Conservation (phyloP, 2,113 vertebrate species). For the Oreochromis spilurus region DNA sequence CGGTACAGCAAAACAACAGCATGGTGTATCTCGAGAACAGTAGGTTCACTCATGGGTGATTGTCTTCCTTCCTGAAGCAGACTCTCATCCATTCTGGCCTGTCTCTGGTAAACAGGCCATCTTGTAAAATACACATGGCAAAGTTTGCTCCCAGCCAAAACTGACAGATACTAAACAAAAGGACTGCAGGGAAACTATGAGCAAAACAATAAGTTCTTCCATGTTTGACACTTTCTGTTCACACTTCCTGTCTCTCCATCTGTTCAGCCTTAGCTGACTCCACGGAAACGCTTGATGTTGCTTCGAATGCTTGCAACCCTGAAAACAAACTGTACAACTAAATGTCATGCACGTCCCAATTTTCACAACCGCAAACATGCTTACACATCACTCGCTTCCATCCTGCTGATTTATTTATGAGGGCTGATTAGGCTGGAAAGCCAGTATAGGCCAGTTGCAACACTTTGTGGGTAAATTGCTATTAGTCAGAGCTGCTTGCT, state of each 20-base stretch:
- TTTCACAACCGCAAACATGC: neutral
- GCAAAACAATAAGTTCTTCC: conserved; percentile 29
- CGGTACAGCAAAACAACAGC: neutral
- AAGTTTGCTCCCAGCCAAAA: conserved; percentile 4
- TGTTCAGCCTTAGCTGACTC: neutral
- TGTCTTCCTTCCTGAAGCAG: conserved; percentile 10
- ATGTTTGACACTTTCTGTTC: conserved; percentile 12
- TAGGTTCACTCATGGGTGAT: neutral
- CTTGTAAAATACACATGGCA: conserved; percentile 38
- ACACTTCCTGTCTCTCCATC: conserved; percentile 5
- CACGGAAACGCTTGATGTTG: neutral
- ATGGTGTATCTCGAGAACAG: neutral
- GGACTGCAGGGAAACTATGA: neutral
- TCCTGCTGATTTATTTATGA: conserved; percentile 49
- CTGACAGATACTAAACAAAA: conserved; percentile 24
- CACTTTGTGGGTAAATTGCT: conserved; percentile 54
- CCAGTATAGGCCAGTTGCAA: conserved; percentile 26
- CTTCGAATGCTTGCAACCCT: neutral
- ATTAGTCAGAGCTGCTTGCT: conserved; percentile 36
- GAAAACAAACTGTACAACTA: neutral
- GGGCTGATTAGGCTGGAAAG: conserved; percentile 37
- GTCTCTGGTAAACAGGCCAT: conserved; percentile 15
- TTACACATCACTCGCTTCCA: neutral
- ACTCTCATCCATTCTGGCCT: conserved; percentile 23
- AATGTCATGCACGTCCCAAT: neutral